A percentile compares a stretch with the other conserved stretches of the same genome.
Conservation (phyloP, 2,113 vertebrate species). For the Arenaria interpres region DNA sequence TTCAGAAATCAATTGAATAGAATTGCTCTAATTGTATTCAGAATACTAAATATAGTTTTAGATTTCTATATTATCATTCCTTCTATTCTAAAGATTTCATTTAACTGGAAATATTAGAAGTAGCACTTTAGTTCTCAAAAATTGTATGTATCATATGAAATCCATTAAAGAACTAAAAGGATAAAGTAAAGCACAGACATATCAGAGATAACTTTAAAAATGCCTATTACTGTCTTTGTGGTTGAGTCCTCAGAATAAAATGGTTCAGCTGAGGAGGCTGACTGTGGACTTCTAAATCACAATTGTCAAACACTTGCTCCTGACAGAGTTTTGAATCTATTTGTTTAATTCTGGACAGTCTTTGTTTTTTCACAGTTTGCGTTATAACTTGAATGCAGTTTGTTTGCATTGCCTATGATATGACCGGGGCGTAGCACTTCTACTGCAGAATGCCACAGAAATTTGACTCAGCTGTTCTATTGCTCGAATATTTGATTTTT, state of each 20-base stretch:
- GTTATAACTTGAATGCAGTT: neutral
- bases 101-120: conserved; percentile 23
- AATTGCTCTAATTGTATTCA: conserved; percentile 34
- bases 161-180: neutral
- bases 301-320: neutral
- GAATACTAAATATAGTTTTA: conserved; percentile 36
- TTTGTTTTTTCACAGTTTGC: neutral
- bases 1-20: conserved; percentile 31
- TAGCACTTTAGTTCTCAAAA: conserved; percentile 26
- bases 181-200: neutral
- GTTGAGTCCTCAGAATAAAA: neutral
- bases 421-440: neutral
- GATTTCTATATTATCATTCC: conserved; percentile 4
- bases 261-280: neutral
- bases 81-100: conserved; percentile 17
- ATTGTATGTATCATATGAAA: neutral
- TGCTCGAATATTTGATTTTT: neutral
- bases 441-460: neutral
- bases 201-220: neutral
- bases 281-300: neutral
- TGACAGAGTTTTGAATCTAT: neutral
- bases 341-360: neutral
- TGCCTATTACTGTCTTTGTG: neutral
- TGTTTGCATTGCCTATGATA: neutral
- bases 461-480: neutral